Evolutionary conservation across 2,888 invertebrate genomes (phyloP), one percentile per base, ranked within the genome.

Genomic region (Morpho deidamia): DNA sequence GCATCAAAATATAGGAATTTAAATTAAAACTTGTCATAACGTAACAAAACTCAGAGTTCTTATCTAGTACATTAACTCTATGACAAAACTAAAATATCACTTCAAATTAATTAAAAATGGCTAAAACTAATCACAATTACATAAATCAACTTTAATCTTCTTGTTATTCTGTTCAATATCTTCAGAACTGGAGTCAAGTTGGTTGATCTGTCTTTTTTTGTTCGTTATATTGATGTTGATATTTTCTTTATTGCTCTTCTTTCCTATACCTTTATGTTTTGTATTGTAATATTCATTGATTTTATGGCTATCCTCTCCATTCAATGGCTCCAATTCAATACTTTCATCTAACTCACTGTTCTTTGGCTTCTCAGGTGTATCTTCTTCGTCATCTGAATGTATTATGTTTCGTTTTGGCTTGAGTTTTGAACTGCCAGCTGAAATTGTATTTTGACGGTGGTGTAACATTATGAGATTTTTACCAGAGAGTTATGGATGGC

Each of bases 281-380:
- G 67, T 38, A 2, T n/a, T 10, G 51, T 82, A 87, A 59, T 85
- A 89, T 47, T 88, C 88, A 0, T 82, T 78, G 0, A 88, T 75
- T 59, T 84, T 89, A 55, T 86, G 87, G 23, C 84, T 79, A 32
- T 73, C 64, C 7, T 85, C 86, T 0, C 88, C 86, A 0, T 61
- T 76, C 0, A 89, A 47, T 0, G 81, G 79, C 49, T 79, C 76
- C 1, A 89, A 39, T 0, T 72, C 69, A 0, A 83, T 64, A 0
- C 75, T 71, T 32, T 84, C 85, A 0, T 87, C 83, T 23, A 87
- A 46, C 1, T 60, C 81, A 0, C 38, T 64, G 52, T 86, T 86
- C 23, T 68, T 79, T 0, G 82, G 76, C n/a, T 8, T 61, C 69
- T 4, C 40, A 58, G 53, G 79, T 80, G 42, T 39, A 8, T 48